A percentile compares a stretch with the other conserved stretches of the same genome.
These are phyloP conservation scores for Dasypogon diadema DNA, from an alignment of 2,888 invertebrate genomes.

Conservation along the genomic window DNA sequence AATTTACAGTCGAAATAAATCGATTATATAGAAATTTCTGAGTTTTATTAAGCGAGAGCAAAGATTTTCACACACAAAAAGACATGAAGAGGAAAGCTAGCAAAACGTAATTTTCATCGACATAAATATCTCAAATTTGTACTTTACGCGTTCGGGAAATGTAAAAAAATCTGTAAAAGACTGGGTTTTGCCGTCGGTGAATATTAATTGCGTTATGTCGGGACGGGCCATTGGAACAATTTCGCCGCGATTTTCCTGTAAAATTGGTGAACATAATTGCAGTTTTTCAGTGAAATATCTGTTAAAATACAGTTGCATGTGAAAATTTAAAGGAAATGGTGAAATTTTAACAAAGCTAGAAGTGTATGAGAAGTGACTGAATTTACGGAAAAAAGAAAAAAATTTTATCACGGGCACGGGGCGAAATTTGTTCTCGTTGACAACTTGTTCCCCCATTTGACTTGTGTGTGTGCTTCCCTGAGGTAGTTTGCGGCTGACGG, in stretches of 20 bases:
- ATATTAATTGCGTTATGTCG: conserved; percentile 30
- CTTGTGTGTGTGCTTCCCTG: conserved; percentile 18
- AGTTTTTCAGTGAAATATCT: not conserved
- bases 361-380: conserved; percentile 13
- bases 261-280: not conserved
- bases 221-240: not conserved
- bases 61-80: conserved; percentile 41
- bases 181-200: not conserved
- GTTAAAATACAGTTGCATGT: not conserved
- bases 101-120: conserved; percentile 7
- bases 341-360: conserved; percentile 1
- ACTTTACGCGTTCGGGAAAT: conserved; percentile 26
- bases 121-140: not conserved
- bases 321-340: not conserved
- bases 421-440: conserved; percentile 29
- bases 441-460: conserved; percentile 39
- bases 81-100: conserved; percentile 2
- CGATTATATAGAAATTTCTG: conserved; percentile 12
- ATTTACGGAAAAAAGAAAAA: conserved; percentile 18
- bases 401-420: conserved; percentile 36
- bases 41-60: conserved; percentile 15
- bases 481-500: conserved; percentile 39
- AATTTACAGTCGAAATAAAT: conserved; percentile 50
- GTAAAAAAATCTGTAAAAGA: conserved; percentile 3
- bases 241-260: not conserved